Base-by-base conservation (phyloP, 1,140 invertebrate genomes). In the Episyrphus balteatus region DNA sequence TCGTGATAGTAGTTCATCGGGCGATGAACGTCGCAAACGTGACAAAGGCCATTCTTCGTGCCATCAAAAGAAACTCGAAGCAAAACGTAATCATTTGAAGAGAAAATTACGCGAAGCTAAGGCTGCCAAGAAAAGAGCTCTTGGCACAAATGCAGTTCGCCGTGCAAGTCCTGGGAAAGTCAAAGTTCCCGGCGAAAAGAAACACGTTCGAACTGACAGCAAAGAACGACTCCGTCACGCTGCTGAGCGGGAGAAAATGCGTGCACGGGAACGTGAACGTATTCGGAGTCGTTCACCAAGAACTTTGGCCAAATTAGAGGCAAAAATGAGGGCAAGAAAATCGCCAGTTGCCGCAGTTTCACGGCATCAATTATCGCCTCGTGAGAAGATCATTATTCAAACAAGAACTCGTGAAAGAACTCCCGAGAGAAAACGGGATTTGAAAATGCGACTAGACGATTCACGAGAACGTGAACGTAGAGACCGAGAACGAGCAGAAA, bases 391-490 rank as follows among this genome's bases (percentile, higher is more conserved):
- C 34, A 66, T 66, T 11, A 66, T 66, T 15, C 62, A 66, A 44
- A 61, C 62, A 1, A 51, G 62, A 0, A 55, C 62, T 0, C 54
- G 62, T 0, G 62, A 58, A 38, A 57, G 62, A 15, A 66, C 62
- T 1, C 62, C 62, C 0, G 59, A 63, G 14, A 48, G 59, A 8
- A 54, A 58, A 37, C 57, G 59, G 7, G 59, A 61, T 21, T 52
- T 59, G 17, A 49, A 53, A 11, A 47, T 70, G 41, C 65, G 74
- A 50, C 72, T 76, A 9, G 58, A 70, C 14, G 56, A 70, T 6
- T 71, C 73, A 32, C 69, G 78, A 31, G 78, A 74, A 43, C 62
- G 69, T n/a, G 68, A 67, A 42, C 60, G 54, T 31, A 51, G 65
- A 34, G 51, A 70, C 10, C 50, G 68, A 19, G 65, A 72, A 12